A percentile compares a stretch with the other conserved stretches of the same genome.
These are phyloP conservation scores for Misgurnus mizolepis DNA, from an alignment of 2,113 vertebrate species.

Conservation along the genomic window DNA sequence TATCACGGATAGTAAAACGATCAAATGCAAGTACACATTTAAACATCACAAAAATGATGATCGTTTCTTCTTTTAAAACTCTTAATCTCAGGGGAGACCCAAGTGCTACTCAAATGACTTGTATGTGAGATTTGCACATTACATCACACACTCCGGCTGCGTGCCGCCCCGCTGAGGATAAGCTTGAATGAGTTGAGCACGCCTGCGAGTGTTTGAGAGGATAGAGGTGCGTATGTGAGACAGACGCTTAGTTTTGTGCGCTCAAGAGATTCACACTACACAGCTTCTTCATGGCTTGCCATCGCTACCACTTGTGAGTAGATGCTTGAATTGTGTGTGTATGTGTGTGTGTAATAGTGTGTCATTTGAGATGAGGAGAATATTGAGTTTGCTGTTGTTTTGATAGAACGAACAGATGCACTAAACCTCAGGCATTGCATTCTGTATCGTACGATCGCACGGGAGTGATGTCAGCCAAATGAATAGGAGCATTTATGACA, in stretches of 20 bases:
- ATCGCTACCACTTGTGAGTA: constrained; percentile 92
- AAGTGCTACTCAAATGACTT: not conserved
- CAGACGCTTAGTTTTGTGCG: constrained; percentile 36
- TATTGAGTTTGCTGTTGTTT: not conserved
- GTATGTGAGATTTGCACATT: constrained; percentile 56
- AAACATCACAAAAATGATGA: too few relatives aligned
- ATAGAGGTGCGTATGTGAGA: constrained; percentile 43
- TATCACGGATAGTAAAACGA: too few relatives aligned
- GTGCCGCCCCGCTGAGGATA: constrained; percentile 61
- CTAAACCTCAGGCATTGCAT: constrained; percentile 9
- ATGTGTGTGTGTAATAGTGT: constrained; percentile 6
- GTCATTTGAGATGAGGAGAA: constrained; percentile 3
- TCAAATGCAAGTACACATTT: not conserved
- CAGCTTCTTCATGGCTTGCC: constrained; percentile 81
- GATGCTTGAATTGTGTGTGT: constrained; percentile 26
- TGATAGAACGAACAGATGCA: not conserved
- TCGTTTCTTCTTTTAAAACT: too few relatives aligned
- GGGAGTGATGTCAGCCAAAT: not conserved
- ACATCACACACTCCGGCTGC: constrained; percentile 72
- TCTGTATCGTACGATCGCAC: not conserved
- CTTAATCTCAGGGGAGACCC: not conserved
- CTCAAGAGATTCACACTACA: constrained; percentile 57
- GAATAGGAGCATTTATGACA: not conserved
- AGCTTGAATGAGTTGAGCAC: constrained; percentile 70
- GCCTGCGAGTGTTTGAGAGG: constrained; percentile 69